Conservation (phyloP, 2,113 vertebrate species). For the Cyprinodon brontotheroides region DNA sequence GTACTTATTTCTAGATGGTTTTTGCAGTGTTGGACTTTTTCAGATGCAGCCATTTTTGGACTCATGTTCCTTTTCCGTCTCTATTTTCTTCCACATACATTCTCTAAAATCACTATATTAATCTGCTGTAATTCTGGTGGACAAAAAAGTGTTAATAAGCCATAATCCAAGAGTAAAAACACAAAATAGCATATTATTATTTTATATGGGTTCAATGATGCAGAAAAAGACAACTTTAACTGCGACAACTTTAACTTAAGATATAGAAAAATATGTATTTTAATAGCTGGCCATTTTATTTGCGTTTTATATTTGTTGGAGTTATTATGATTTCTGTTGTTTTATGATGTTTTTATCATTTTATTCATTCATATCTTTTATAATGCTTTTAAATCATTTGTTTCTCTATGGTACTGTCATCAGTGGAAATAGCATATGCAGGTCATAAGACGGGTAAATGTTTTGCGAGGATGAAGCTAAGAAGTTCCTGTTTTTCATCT, state of each 20-base stretch:
- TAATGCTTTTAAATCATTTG: too few species aligned
- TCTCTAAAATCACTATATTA: slow-evolving; percentile 30
- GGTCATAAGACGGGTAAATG: too few species aligned
- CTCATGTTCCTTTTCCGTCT: slow-evolving; percentile 15
- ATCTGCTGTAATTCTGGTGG: not conserved
- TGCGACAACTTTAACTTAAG: too few species aligned
- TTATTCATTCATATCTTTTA: too few species aligned
- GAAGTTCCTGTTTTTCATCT: too few species aligned
- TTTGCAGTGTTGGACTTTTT: slow-evolving; percentile 41
- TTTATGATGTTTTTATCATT: too few species aligned
- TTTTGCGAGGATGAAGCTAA: too few species aligned
- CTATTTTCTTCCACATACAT: slow-evolving; percentile 18
- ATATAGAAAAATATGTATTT: not conserved
- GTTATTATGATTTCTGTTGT: too few species aligned
- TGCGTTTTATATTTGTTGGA: too few species aligned
- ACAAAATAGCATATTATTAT: not conserved
- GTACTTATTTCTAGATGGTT: too few species aligned
- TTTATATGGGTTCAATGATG: not conserved
- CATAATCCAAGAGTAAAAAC: not conserved
- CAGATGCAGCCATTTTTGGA: slow-evolving; percentile 7
- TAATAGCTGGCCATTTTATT: not conserved
- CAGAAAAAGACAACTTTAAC: not conserved
- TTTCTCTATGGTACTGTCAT: too few species aligned
- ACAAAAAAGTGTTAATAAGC: not conserved
- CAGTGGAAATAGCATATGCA: too few species aligned